Evolutionary conservation across 2,113 vertebrate genomes (phyloP).

Genomic region (Aleadryas rufinucha): DNA sequence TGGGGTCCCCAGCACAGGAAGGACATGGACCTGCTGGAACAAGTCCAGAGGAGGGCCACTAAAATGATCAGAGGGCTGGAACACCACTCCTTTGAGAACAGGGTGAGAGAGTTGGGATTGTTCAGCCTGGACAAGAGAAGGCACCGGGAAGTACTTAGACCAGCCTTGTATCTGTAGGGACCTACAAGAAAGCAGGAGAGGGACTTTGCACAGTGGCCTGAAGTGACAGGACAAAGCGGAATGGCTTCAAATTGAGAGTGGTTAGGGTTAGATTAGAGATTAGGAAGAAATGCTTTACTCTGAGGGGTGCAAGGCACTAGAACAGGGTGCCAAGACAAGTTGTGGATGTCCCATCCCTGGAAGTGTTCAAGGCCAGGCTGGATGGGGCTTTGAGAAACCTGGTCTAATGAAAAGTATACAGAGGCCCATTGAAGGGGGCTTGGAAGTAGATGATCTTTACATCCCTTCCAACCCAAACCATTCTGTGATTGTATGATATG

Average conservation of each 20-base stretch:
- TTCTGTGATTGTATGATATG: not conserved
- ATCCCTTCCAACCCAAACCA: not conserved
- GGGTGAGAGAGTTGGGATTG: not conserved
- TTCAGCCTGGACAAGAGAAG: not conserved
- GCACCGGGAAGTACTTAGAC: not conserved
- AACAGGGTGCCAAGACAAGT: not conserved
- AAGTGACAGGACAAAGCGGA: not conserved
- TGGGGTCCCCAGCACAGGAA: not conserved
- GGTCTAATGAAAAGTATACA: not conserved
- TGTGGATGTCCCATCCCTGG: not conserved
- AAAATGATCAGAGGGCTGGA: not conserved
- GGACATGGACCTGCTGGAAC: fast-evolving
- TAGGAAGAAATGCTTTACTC: not conserved
- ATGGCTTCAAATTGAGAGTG: not conserved
- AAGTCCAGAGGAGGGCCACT: fast-evolving
- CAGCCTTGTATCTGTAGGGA: not conserved
- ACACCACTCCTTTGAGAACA: fast-evolving
- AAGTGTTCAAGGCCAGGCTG: not conserved
- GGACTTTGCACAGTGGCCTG: not conserved
- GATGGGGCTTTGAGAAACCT: not conserved
- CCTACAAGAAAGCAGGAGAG: not conserved
- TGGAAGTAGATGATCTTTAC: not conserved
- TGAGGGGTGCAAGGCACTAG: not conserved
- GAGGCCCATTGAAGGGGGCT: no score
- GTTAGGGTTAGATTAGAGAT: not conserved